phyloP scores from a whole-genome alignment of 35 echinoderm and acorn worm genomes.

The Apostichopus parvimensis region DNA sequence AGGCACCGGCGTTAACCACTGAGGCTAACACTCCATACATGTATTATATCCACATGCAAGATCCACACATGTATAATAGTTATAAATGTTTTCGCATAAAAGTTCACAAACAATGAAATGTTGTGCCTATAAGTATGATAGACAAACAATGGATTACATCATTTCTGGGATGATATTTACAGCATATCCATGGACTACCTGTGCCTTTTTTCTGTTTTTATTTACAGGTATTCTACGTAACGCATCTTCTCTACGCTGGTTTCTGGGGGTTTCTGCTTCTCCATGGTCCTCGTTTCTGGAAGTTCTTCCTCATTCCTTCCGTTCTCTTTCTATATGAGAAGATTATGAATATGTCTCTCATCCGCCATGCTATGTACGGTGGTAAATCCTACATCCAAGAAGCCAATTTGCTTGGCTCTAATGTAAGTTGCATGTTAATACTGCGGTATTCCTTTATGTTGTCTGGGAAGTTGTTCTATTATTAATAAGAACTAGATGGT shows the following conservation, averaged over 20 bases:
- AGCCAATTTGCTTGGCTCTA: conserved; percentile 81
- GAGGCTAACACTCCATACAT: too few relatives aligned
- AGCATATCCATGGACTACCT: not conserved
- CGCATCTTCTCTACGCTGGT: conserved; percentile 77
- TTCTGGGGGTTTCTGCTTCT: conserved; percentile 77
- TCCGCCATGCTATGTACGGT: conserved; percentile 74
- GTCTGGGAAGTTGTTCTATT: too few relatives aligned
- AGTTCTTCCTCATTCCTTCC: conserved; percentile 81
- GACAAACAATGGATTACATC: too few relatives aligned
- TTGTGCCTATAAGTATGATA: too few relatives aligned
- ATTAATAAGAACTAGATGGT: too few relatives aligned
- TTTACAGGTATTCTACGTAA: conserved; percentile 86
- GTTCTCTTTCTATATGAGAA: conserved; percentile 85
- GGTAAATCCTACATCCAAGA: conserved; percentile 84
- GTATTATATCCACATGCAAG: too few relatives aligned
- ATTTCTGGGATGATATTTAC: too few relatives aligned
- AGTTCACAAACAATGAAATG: too few relatives aligned
- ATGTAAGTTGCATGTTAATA: conserved; percentile 54
- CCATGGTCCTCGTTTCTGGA: conserved; percentile 90
- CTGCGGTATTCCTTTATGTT: too few relatives aligned
- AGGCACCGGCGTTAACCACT: too few relatives aligned
- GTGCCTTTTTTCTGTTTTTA: not conserved
- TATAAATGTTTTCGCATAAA: too few relatives aligned
- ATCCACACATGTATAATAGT: too few relatives aligned
- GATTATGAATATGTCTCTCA: conserved; percentile 66